Evolutionary conservation across 2,888 invertebrate genomes (phyloP), one percentile per base, ranked within the genome.

Genomic region (Apodemia duryi): DNA sequence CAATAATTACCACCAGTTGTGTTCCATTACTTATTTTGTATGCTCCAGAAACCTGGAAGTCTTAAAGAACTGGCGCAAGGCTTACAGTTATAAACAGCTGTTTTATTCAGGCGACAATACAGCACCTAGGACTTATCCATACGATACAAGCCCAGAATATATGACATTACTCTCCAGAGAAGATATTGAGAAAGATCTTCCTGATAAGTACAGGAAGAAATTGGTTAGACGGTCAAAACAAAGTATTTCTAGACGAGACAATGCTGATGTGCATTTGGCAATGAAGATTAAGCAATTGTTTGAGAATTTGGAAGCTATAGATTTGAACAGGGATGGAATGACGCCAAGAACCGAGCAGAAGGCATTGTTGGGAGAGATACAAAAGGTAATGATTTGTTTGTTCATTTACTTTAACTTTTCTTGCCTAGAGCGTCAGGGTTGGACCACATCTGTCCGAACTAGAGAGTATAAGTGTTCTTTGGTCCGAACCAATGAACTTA

Each of bases 111-210:
- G 61, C 1, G 74, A 73, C 1, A 75, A 77, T 35, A 78, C 46
- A 41, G 28, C 63, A 70, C 68, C 83, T 61, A 75, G 78, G 5
- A 72, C 81, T 54, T 81, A 79, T n/a, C 93, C 93, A 2, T 95
- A 92, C 75, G 94, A 93, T 69, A 94, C 93, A 0, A 88, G 92
- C 71, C 84, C 93, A 0, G 92, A 93, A n/a, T 93, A 91, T 73
- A 88, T 93, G 77, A 86, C 84, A 29, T 79, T 93, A 9, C 77
- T 93, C 11, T 90, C 87, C 0, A 79, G 94, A 69, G 85, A 89
- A 41, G 89, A 91, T 63, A 81, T 90, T 28, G 84, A 91, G 71
- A 89, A 86, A 68, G 92, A 93, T 71, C 75, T 91, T 3, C 91
- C 92, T 0, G 88, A 92, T 66, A 90, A 91, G 69, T 89, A 85